Evolutionary conservation across 1,140 invertebrate genomes (phyloP), one percentile per base, ranked within the genome.

Genomic region (Dryas iulia): DNA sequence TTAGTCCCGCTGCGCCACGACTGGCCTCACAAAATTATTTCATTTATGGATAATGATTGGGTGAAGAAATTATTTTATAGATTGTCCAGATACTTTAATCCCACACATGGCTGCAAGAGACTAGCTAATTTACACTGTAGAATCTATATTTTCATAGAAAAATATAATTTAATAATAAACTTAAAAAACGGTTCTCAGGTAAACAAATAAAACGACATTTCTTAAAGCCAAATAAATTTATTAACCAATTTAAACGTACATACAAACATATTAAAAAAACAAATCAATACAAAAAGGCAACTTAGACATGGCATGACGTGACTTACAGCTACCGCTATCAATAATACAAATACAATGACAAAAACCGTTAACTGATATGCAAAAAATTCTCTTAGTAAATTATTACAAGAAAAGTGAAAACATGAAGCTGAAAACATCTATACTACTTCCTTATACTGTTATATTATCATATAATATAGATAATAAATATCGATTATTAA

Each of bases 251-350:
- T 47, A 21, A 47, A 47, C 5, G 39, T 21, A 47, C 39, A 47
- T 47, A 47, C 39, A 18, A 47, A 21, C 39, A 18, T 21, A 47
- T 47, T 39, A 14, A 14, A 39, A 10, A 59, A 53, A 52, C 14
- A 66, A 66, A 59, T 35, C 6, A 33, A 59, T 14, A 53, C 14
- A 62, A 53, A 35, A 53, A 62, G 47, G 59, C 59, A 62, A 52
- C 47, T 52, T 25, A 62, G 21, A 52, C 39, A 66, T 67, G 65
- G 65, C 65, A 67, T 58, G 28, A 60, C 65, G 59, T 54, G 60
- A 59, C 5, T 14, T 54, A 39, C 33, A 60, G 7, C 30, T 35
- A 52, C 30, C 3, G 21, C 33, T 35, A 67, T 18, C 1, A 14
- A 23, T 39, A 52, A 18, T 25, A 54, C 24, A 59, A 67, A 60